Evolutionary conservation across 1,140 invertebrate species (phyloP), one percentile per base, ranked within the genome.

Genomic region (Megathymus violae): DNA sequence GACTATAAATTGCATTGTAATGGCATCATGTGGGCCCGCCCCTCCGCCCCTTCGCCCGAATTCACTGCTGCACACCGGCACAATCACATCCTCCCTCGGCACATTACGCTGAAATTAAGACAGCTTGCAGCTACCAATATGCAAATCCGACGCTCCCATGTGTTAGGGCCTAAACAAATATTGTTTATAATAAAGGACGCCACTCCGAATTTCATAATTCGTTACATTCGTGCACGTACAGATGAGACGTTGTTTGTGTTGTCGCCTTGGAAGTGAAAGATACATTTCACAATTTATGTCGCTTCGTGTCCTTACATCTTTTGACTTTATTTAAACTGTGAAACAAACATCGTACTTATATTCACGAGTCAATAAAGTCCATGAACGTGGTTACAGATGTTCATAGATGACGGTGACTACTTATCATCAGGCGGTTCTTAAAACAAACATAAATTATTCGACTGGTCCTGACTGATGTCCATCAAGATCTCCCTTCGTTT

Each of bases 41-140:
- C 64, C 63, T 62, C 31, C 44, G 52, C 34, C 2, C 48, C 48
- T 22, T 22, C 5, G 5, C 19, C 19, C 19, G 2, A 4, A 15
- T 3, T 9, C 25, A 31, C 47, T 10, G 31, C 19, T 5, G 7
- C 48, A 15, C 34, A 40, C 11, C 51, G 13, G 16, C 47, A 48
- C 69, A 66, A 77, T 77, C 63, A 66, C 70, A 58, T 41, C 46
- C 48, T 16, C 41, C 67, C 68, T 71, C 72, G 66, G 54, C 74
- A 70, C 68, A 80, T 80, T 80, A 80, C 74, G 72, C 41, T 68
- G 47, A 80, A 80, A 80, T 80, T 80, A 80, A 80, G 77, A 80
- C 75, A 77, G 72, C 77, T 80, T 77, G 72, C 69, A 71, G 68
- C 68, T 73, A 69, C 72, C 77, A 77, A 80, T 80, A 80, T 80